These are phyloP conservation scores for Mechanitis messenoides DNA, from an alignment of 2,888 invertebrate species.

Conservation along the genomic window DNA sequence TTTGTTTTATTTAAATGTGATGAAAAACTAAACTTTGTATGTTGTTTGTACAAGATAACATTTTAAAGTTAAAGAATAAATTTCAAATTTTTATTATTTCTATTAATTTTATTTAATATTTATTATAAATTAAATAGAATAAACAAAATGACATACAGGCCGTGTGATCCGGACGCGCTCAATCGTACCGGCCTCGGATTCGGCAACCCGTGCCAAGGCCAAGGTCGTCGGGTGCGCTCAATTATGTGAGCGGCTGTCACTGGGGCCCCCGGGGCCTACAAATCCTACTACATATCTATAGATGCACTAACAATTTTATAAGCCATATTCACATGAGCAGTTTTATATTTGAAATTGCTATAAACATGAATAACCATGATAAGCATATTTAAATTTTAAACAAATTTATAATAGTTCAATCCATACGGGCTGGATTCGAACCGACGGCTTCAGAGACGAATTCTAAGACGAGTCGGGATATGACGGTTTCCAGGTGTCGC, in stretches of 20 bases:
- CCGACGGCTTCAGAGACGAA: too few species aligned
- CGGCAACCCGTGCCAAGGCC: constrained; percentile 73
- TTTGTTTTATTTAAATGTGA: too few species aligned
- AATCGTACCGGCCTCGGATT: constrained; percentile 69
- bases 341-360: neutral
- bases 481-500: too few species aligned
- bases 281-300: neutral
- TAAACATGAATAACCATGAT: too few species aligned
- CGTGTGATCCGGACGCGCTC: constrained; percentile 72
- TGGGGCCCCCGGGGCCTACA: constrained; percentile 40
- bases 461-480: too few species aligned
- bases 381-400: too few species aligned
- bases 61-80: neutral
- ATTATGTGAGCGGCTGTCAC: constrained; percentile 48
- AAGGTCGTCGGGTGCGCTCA: constrained; percentile 66
- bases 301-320: neutral
- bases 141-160: constrained; percentile 39
- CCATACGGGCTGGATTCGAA: too few species aligned
- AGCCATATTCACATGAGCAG: neutral
- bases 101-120: constrained; percentile 9
- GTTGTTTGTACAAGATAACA: neutral
- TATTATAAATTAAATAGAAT: constrained; percentile 17
- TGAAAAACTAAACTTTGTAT: neutral
- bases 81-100: neutral
- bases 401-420: too few species aligned